These are phyloP conservation scores for Eupithecia tripunctaria DNA, from an alignment of 2,888 invertebrate genomes.

Conservation along the genomic window DNA sequence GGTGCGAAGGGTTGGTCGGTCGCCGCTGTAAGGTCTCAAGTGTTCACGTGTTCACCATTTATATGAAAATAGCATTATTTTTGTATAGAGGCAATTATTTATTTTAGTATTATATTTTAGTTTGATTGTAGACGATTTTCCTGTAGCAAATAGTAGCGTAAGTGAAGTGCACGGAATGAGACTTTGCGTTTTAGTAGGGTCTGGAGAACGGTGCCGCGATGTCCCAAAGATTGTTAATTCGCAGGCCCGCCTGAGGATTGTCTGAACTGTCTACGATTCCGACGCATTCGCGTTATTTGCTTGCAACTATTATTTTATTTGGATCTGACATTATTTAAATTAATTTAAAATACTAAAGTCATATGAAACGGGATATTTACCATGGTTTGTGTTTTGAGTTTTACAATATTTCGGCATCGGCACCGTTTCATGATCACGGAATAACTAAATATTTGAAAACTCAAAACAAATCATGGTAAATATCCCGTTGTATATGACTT, in stretches of 20 bases:
- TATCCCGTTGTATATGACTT: too few species aligned
- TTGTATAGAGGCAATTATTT: conserved; percentile 83
- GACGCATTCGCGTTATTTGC: conserved; percentile 46
- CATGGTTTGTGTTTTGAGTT: too few species aligned
- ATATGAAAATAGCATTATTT: conserved; percentile 75
- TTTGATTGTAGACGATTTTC: conserved; percentile 68
- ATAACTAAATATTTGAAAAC: too few species aligned
- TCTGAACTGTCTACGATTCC: conserved; percentile 51
- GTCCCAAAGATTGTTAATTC: conserved; percentile 81
- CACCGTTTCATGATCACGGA: too few species aligned
- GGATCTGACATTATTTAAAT: conserved; percentile 58
- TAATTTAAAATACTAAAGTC: conserved; percentile 4
- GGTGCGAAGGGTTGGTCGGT: conserved; percentile 32
- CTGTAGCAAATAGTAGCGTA: conserved; percentile 77
- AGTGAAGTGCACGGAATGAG: conserved; percentile 75
- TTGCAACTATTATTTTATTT: conserved; percentile 51
- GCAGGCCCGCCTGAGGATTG: conserved; percentile 59
- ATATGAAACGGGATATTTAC: too few species aligned
- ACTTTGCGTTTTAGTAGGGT: conserved; percentile 81
- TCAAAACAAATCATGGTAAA: too few species aligned
- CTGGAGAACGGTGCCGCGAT: conserved; percentile 75
- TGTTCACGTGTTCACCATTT: conserved; percentile 80
- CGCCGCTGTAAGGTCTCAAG: conserved; percentile 60
- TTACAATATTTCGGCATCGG: too few species aligned
- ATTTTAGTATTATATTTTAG: conserved; percentile 73